Conservation (phyloP, 2,113 vertebrate genomes). For the Hemibagrus wyckioides region DNA sequence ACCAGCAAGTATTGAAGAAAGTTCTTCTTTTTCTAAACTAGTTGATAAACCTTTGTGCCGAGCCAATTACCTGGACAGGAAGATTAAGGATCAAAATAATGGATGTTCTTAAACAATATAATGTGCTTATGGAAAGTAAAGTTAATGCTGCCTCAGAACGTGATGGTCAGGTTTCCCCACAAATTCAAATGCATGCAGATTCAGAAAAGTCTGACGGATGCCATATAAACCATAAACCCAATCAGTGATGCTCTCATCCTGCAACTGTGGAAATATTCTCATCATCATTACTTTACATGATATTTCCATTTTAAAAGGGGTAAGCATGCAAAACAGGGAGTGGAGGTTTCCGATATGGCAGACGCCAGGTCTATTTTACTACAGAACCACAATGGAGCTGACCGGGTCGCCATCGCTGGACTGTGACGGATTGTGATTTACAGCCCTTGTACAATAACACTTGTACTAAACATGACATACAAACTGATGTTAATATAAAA, state of each 20-base stretch:
- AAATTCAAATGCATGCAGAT: slow-evolving; percentile 61
- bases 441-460: neutral
- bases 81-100: neutral
- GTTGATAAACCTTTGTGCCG: neutral
- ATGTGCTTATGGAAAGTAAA: neutral
- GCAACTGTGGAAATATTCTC: slow-evolving; percentile 57
- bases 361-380: slow-evolving; percentile 59
- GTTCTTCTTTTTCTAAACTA: neutral
- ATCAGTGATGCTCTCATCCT: slow-evolving; percentile 45
- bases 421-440: neutral
- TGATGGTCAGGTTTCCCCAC: slow-evolving; percentile 25
- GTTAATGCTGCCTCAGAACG: neutral
- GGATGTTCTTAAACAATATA: neutral
- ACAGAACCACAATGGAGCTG: slow-evolving; percentile 45
- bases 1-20: neutral
- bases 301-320: slow-evolving; percentile 72
- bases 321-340: slow-evolving; percentile 67
- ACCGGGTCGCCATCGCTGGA: neutral
- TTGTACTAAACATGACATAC: neutral
- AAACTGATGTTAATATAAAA: neutral
- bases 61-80: neutral
- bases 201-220: slow-evolving; percentile 58
- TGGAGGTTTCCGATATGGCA: slow-evolving; percentile 51
- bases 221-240: slow-evolving; percentile 40
- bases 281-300: slow-evolving; percentile 71